phyloP scores from a whole-genome alignment of 2,888 invertebrate species.

The Galerucella pusilla region DNA sequence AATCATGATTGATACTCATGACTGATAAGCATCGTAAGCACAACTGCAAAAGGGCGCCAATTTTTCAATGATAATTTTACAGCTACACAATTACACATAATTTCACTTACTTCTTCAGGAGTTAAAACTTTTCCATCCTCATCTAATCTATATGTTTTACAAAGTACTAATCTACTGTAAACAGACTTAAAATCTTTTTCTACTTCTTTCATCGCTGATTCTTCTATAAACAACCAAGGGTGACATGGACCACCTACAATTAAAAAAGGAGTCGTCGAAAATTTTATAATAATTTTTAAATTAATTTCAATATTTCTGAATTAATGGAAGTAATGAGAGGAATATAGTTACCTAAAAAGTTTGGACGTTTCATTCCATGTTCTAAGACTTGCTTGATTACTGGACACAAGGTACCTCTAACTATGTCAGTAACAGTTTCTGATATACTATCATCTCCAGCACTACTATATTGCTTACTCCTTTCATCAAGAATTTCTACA shows the following conservation, averaged over 20 bases:
- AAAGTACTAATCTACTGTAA: conserved; percentile 94
- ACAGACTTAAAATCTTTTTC: conserved; percentile 98
- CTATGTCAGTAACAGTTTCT: conserved; percentile 96
- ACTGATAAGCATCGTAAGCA: too few species aligned
- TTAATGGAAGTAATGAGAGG: not conserved
- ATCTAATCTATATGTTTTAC: conserved; percentile 97
- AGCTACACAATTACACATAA: too few species aligned
- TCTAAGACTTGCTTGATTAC: conserved; percentile 93
- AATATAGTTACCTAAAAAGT: conserved; percentile 73
- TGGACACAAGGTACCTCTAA: conserved; percentile 92
- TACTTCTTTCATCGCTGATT: conserved; percentile 95
- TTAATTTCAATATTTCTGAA: not conserved
- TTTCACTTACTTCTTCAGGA: conserved; percentile 84
- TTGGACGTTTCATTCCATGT: conserved; percentile 93
- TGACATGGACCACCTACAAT: conserved; percentile 88
- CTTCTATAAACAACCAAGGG: conserved; percentile 99
- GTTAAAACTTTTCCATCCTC: conserved; percentile 99
- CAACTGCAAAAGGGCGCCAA: too few species aligned
- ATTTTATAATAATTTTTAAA: not conserved
- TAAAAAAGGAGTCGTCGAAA: not conserved
- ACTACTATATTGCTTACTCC: conserved; percentile 89
- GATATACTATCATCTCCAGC: conserved; percentile 98
- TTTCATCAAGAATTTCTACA: conserved; percentile 94
- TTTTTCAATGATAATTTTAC: too few species aligned
- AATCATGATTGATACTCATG: too few species aligned